Evolutionary conservation across 2,888 invertebrate species (phyloP), one percentile per base, ranked within the genome.

Genomic region (Erebia ligea): DNA sequence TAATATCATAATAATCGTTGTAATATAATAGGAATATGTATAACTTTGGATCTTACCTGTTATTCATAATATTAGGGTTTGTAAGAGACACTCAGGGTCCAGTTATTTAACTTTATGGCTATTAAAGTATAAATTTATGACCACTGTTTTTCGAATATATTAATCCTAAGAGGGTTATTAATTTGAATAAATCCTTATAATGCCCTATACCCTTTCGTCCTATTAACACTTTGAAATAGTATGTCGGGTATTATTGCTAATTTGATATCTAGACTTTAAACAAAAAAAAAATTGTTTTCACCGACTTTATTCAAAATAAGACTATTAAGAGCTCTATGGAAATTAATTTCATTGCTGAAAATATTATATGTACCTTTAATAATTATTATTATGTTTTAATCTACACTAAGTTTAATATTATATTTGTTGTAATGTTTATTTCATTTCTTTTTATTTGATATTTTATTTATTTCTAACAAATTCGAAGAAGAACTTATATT

Each of bases 111-210:
- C 56, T 61, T 56, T 62, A 13, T 11, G 40, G 11, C 42, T 54
- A 5, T 64, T 66, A 66, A 61, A 68, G 68, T 68, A 68, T 59
- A 62, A 71, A 68, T 71, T 71, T 68, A 66, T 70, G 62, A 62
- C 42, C 58, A 58, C 48, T 62, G 62, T 70, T 73, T 73, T 67
- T 62, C 58, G 62, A 69, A 69, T 56, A 61, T 61, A 65, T 72
- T 17, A 50, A 15, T 25, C 72, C 69, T 25, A 21, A 48, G 67
- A 59, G 72, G 21, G 65, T 19, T 42, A 66, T 56, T 6, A 63
- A 54, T 56, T 56, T 56, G 21, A 10, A 52, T 52, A 40, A 42
- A 66, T 56, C 65, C 42, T 56, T 66, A 66, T 66, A 54, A 40
- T 9, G 50, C 52, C 34, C 10, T 59, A 59, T 59, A 59, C 40